Evolutionary conservation across 2,113 vertebrate genomes (phyloP).

Genomic region (Oceanites oceanicus): DNA sequence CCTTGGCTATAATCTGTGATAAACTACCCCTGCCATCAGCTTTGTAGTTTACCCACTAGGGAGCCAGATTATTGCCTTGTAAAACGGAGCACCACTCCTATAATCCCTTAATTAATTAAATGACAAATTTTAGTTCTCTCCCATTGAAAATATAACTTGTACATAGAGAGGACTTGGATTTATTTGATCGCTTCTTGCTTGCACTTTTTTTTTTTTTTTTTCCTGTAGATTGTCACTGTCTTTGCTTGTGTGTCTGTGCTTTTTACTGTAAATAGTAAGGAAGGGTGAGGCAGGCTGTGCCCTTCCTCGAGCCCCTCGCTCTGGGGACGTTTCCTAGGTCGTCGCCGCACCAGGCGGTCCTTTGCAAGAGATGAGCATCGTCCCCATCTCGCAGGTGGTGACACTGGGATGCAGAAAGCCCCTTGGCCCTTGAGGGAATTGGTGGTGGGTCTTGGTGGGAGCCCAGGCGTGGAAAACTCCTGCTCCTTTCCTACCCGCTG

Average conservation of each 20-base stretch:
- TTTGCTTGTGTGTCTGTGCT: not conserved
- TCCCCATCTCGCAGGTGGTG: not conserved
- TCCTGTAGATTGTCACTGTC: not conserved
- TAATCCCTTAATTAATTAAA: slow-evolving; percentile 83
- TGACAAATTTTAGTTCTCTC: slow-evolving; percentile 79
- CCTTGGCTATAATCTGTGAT: slow-evolving; percentile 75
- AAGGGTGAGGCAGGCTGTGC: not conserved
- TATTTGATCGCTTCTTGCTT: slow-evolving; percentile 24
- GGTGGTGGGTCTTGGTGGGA: not conserved
- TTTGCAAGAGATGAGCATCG: rapidly evolving
- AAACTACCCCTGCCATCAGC: slow-evolving; percentile 73
- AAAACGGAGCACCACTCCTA: slow-evolving; percentile 81
- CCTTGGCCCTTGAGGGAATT: rapidly evolving
- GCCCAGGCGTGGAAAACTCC: not conserved
- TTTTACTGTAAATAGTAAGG: not conserved
- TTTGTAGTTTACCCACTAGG: slow-evolving; percentile 76
- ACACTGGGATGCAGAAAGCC: not conserved
- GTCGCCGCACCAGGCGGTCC: not conserved
- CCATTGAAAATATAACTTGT: slow-evolving; percentile 74
- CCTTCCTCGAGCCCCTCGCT: not conserved
- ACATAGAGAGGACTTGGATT: slow-evolving; percentile 60
- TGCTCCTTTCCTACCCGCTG: not conserved
- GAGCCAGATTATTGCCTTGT: slow-evolving; percentile 81
- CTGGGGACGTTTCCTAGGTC: no score
- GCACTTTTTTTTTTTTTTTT: not conserved